phyloP scores from a whole-genome alignment of 2,888 invertebrate species.

The Prenolepis imparis region DNA sequence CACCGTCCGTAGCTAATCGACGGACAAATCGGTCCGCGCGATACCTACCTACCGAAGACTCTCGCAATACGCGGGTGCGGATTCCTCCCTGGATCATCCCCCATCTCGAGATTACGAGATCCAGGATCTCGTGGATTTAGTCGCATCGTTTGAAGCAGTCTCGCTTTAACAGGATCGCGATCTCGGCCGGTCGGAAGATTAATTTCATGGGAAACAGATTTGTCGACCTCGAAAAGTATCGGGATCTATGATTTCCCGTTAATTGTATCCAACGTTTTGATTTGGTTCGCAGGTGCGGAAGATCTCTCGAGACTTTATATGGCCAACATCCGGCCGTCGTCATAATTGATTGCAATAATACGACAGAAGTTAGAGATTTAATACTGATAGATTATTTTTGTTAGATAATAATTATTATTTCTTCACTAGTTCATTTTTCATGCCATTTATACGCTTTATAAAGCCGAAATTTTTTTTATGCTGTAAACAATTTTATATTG shows the following conservation, averaged over 20 bases:
- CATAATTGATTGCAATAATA: not conserved
- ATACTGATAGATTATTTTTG: not conserved
- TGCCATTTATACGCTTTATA: too few species aligned
- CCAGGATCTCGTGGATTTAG: conserved; percentile 49
- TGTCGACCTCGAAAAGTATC: conserved; percentile 14
- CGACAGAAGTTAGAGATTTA: not conserved
- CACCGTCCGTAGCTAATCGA: conserved; percentile 51
- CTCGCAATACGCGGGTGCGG: conserved; percentile 49
- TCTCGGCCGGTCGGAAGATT: conserved; percentile 72
- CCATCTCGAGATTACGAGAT: conserved; percentile 39
- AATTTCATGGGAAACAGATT: conserved; percentile 82
- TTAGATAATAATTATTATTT: not conserved
- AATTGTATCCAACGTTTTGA: conserved; percentile 58
- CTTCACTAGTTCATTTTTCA: too few species aligned
- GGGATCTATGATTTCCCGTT: conserved; percentile 43
- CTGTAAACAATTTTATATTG: too few species aligned
- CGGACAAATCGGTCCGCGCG: conserved; percentile 34
- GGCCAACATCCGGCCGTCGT: not conserved
- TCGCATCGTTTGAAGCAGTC: conserved; percentile 73
- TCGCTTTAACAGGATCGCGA: conserved; percentile 80
- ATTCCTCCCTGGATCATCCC: conserved; percentile 39
- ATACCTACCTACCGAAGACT: not conserved
- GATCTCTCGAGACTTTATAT: not conserved
- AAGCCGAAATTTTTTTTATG: too few species aligned
- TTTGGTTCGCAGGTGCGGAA: not conserved